phyloP scores from a whole-genome alignment of 2,113 vertebrate species.

The Antechinus flavipes region DNA sequence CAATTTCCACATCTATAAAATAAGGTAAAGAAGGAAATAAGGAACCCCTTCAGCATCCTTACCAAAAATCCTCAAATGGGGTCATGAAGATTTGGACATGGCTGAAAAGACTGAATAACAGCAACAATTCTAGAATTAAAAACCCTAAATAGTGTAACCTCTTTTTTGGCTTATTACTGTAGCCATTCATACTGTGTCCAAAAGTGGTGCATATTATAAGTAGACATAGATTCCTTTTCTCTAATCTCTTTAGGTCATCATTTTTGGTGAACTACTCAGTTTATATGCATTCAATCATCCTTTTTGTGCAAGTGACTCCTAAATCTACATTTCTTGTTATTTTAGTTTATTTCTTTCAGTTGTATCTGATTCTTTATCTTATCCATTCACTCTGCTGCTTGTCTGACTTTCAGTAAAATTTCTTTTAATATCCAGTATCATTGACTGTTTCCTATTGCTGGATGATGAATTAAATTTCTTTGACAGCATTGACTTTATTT shows the following conservation, averaged over 20 bases:
- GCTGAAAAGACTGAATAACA: not conserved
- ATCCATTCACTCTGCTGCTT: not conserved
- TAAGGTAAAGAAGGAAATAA: not conserved
- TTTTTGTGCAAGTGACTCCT: not conserved
- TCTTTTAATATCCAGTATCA: too few relatives aligned
- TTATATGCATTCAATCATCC: not conserved
- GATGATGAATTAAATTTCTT: too few relatives aligned
- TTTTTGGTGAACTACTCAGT: not conserved
- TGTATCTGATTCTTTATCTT: not conserved
- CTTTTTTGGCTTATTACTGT: too few relatives aligned
- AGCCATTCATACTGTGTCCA: too few relatives aligned
- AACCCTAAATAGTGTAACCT: too few relatives aligned
- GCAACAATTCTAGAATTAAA: not conserved
- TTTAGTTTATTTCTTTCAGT: not conserved
- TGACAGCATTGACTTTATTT: too few relatives aligned
- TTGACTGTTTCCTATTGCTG: too few relatives aligned
- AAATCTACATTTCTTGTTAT: not conserved
- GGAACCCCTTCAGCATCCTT: not conserved
- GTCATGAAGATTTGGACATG: not conserved
- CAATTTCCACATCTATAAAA: not conserved
- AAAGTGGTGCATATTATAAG: too few relatives aligned
- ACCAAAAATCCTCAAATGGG: not conserved
- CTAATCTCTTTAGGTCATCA: not conserved
- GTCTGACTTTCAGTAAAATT: not conserved
- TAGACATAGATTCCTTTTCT: not conserved